phyloP scores from a whole-genome alignment of 2,888 invertebrate genomes.

The Desoria tigrina region DNA sequence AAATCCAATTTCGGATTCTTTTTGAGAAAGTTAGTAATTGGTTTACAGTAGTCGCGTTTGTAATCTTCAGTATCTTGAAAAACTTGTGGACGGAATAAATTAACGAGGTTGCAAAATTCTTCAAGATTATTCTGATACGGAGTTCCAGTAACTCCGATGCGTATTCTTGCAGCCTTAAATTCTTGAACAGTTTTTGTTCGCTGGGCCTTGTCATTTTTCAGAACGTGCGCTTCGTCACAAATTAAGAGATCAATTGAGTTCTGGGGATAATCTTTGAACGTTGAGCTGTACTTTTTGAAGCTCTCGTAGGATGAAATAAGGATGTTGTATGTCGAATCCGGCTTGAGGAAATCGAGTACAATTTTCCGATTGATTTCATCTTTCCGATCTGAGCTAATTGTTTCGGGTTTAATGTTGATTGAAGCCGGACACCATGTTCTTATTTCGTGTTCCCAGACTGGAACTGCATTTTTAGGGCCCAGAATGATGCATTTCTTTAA shows the following conservation, averaged over 20 bases:
- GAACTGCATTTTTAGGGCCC: background rate
- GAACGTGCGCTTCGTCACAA: conserved; percentile 13
- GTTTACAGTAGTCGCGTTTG: background rate
- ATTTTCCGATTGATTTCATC: background rate
- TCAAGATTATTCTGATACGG: conserved; percentile 11
- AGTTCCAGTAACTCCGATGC: conserved; percentile 6
- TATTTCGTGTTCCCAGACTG: background rate
- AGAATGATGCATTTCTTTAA: background rate
- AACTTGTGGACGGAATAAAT: background rate
- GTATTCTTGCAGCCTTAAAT: background rate
- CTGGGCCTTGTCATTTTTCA: background rate
- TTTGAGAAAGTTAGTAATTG: background rate
- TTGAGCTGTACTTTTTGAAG: conserved; percentile 2
- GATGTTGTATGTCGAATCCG: background rate
- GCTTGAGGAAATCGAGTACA: background rate
- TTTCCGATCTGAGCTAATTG: background rate
- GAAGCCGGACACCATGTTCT: background rate
- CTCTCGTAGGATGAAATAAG: conserved; percentile 6
- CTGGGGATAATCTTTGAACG: background rate
- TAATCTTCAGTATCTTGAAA: background rate
- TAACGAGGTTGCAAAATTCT: conserved; percentile 1
- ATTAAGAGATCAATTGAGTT: background rate
- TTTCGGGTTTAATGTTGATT: background rate
- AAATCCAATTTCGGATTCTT: background rate
- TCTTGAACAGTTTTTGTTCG: background rate